Percentiles rank a stretch among this genome's conserved stretches.
Evolutionary conservation across 2,113 vertebrate species (phyloP).

Genomic region (Neogale vison): DNA sequence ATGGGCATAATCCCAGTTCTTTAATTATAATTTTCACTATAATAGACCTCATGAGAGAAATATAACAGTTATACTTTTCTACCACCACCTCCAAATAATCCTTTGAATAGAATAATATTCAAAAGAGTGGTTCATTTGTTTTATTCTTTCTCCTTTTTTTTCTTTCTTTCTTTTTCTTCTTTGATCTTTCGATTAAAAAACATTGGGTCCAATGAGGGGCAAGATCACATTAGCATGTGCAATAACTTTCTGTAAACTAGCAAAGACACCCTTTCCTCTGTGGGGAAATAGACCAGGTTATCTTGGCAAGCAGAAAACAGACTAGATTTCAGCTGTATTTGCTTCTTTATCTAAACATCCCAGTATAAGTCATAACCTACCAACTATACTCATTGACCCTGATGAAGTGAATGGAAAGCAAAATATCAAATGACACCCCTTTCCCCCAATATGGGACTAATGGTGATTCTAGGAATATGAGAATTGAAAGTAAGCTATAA

Average conservation of each 20-base stretch:
- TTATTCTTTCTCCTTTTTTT: neutral
- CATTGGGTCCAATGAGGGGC: neutral
- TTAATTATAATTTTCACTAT: slow-evolving; percentile 77
- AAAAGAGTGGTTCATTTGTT: neutral
- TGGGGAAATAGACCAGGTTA: neutral
- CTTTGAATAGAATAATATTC: slow-evolving; percentile 6
- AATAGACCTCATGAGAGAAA: slow-evolving; percentile 76
- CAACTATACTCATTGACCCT: slow-evolving; percentile 6
- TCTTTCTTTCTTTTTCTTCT: too few species aligned
- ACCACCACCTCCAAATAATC: slow-evolving; percentile 51
- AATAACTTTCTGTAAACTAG: neutral
- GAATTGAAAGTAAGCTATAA: neutral
- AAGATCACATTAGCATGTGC: neutral
- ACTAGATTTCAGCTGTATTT: neutral
- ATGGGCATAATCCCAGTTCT: slow-evolving; percentile 71
- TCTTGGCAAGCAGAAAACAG: neutral
- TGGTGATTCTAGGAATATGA: neutral
- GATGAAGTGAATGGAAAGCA: slow-evolving; percentile 51
- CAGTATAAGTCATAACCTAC: neutral
- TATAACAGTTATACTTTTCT: slow-evolving; percentile 68
- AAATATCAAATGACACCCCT: slow-evolving; percentile 15
- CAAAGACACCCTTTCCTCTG: neutral
- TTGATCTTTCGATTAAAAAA: neutral
- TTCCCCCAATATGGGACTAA: neutral
- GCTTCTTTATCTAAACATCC: neutral